Evolutionary conservation across 2,797 vertebrate species (phyloP).

Genomic region (Rhinogobio ventralis): DNA sequence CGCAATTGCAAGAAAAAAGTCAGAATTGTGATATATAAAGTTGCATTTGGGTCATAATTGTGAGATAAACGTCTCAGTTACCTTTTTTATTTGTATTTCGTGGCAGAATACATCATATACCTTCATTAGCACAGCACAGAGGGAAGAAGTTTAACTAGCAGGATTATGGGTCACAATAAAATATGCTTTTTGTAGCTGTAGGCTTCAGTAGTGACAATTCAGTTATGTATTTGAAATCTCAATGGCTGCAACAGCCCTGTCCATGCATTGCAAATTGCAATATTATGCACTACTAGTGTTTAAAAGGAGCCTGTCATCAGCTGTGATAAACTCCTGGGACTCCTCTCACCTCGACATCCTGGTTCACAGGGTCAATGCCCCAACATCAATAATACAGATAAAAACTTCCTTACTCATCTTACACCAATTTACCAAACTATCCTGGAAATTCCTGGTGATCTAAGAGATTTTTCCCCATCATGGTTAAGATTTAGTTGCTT

Average conservation of each 20-base stretch:
- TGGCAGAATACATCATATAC: not conserved
- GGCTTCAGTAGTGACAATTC: conserved; percentile 18
- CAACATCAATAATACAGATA: conserved; percentile 31
- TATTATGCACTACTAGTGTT: conserved; percentile 26
- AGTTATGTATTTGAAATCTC: not conserved
- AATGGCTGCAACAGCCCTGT: not conserved
- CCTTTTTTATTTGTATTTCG: not conserved
- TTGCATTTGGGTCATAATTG: not conserved
- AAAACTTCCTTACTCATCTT: conserved; percentile 55
- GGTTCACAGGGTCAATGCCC: conserved; percentile 35
- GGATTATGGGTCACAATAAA: conserved; percentile 22
- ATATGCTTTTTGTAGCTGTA: conserved; percentile 42
- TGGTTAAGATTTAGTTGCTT: not conserved
- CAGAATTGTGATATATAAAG: too few species aligned
- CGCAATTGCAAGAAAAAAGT: not conserved
- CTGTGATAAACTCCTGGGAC: conserved; percentile 22
- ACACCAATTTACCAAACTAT: not conserved
- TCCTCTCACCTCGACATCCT: conserved; percentile 3
- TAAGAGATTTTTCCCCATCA: not conserved
- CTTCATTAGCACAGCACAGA: not conserved
- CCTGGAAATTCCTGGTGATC: not conserved
- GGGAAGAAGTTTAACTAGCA: conserved; percentile 37
- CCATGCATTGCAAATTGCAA: not conserved
- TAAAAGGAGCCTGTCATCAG: conserved; percentile 30
- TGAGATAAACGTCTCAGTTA: not conserved